A percentile compares a stretch with the other conserved stretches of the same genome.
Conservation (phyloP, 2,888 invertebrate genomes). For the Heliconius erato region DNA sequence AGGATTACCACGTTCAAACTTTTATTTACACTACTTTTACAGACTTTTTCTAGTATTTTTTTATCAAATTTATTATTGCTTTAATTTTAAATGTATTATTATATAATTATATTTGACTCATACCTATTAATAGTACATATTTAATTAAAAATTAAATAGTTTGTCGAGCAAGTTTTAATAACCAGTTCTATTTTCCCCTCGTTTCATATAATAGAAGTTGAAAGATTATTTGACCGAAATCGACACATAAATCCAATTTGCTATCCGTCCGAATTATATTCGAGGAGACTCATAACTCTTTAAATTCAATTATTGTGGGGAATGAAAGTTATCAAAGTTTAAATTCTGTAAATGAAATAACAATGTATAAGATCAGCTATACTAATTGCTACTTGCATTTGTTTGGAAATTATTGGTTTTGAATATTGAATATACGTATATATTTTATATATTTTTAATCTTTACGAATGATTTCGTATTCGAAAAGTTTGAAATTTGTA, state of each 20-base stretch:
- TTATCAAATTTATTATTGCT: no score
- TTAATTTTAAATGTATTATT: no score
- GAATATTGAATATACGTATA: not conserved
- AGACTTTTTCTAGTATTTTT: no score
- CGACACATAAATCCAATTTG: constrained; percentile 34
- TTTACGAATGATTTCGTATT: no score
- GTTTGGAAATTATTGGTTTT: constrained; percentile 24
- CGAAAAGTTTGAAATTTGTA: no score
- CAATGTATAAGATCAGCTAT: constrained; percentile 35
- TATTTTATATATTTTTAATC: not conserved
- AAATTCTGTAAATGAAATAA: constrained; percentile 45
- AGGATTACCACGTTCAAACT: no score
- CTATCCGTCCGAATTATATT: constrained; percentile 33
- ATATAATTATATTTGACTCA: not conserved
- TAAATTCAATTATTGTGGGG: constrained; percentile 44
- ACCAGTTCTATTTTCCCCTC: not conserved
- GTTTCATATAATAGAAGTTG: not conserved
- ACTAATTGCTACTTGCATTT: constrained; percentile 29
- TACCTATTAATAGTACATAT: not conserved
- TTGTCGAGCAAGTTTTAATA: not conserved
- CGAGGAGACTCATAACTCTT: constrained; percentile 43
- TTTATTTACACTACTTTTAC: no score
- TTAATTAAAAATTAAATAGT: not conserved
- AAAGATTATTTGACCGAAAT: constrained; percentile 21
- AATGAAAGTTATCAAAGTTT: constrained; percentile 44